Base-by-base conservation (phyloP, 1,140 invertebrate genomes). In the Lordiphosa collinella region DNA sequence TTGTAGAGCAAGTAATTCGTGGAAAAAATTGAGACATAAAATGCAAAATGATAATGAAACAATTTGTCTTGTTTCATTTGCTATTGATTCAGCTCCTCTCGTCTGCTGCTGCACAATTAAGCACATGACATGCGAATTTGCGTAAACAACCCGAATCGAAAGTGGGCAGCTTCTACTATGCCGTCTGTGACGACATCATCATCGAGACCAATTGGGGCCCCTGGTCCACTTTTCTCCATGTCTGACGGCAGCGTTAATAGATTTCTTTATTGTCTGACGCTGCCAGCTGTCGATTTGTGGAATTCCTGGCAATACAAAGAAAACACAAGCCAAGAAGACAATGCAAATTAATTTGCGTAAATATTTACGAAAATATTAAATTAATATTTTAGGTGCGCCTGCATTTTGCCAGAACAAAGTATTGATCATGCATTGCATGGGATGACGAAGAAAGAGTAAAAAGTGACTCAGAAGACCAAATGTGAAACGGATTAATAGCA, bases 331-430 rank as follows among this genome's bases (percentile, higher is more conserved):
- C 14, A 68, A 52, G 16, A 62, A 51, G 74, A 64, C 50, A 68
- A 63, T 48, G 53, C 56, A 55, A 57, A 71, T 63, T 70, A 82
- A 75, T 80, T 65, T 67, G 49, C 67, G 71, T 71, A 75, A 80
- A 80, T 80, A 82, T 80, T 80, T 76, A 71, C 62, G 25, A 68
- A 51, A 46, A 56, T 57, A 60, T 66, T 48, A 43, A 79, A 64
- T 78, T 78, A 55, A 56, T 71, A 82, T 64, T 76, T 76, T 44
- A 62, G 56, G 65, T 67, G 75, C 32, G 70, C n/a, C 65, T 40
- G 46, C 48, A 25, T 72, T 53, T 61, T 48, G 57, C 40, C 56
- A 32, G 16, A 55, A 34, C 38, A 14, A 55, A 47, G 55, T 14
- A 70, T 47, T 34, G 35, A 57, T 52, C 66, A 52, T 43, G 16